Evolutionary conservation across 2,797 vertebrate genomes (phyloP).

Genomic region (Falco peregrinus): DNA sequence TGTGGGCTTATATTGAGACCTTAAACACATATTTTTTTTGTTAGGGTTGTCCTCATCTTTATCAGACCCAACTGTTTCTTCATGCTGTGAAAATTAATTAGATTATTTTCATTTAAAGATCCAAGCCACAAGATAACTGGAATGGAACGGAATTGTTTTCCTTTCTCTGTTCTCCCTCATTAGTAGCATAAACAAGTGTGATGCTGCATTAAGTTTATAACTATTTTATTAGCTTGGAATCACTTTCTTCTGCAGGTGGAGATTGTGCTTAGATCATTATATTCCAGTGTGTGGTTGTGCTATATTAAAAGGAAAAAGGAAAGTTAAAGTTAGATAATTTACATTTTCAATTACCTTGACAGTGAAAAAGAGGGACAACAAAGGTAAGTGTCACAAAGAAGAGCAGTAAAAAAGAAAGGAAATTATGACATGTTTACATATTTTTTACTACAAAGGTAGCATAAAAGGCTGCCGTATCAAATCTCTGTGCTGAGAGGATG

Average conservation of each 20-base stretch:
- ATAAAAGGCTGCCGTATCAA: background rate
- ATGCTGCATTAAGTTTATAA: constrained; percentile 36
- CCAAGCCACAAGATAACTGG: background rate
- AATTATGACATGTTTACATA: background rate
- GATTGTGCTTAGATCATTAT: background rate
- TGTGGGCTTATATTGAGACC: background rate
- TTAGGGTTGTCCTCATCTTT: background rate
- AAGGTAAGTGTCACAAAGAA: background rate
- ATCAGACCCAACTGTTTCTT: background rate
- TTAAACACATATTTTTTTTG: background rate
- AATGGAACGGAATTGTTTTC: constrained; percentile 9
- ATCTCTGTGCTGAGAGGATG: background rate
- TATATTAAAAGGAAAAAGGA: constrained; percentile 15
- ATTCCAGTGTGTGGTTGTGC: background rate
- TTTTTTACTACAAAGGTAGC: background rate
- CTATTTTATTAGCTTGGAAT: constrained; percentile 29
- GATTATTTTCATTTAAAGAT: constrained; percentile 40
- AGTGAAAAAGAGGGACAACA: background rate
- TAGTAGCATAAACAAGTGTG: constrained; percentile 33
- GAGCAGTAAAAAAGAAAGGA: background rate
- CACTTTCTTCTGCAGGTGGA: constrained; percentile 13
- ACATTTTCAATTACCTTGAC: background rate
- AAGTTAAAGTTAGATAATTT: background rate
- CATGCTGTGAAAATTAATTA: constrained; percentile 17
- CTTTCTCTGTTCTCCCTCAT: constrained; percentile 16